Evolutionary conservation across 2,797 vertebrate species (phyloP), one percentile per base, ranked within the genome.

Genomic region (Sebastes reedi): DNA sequence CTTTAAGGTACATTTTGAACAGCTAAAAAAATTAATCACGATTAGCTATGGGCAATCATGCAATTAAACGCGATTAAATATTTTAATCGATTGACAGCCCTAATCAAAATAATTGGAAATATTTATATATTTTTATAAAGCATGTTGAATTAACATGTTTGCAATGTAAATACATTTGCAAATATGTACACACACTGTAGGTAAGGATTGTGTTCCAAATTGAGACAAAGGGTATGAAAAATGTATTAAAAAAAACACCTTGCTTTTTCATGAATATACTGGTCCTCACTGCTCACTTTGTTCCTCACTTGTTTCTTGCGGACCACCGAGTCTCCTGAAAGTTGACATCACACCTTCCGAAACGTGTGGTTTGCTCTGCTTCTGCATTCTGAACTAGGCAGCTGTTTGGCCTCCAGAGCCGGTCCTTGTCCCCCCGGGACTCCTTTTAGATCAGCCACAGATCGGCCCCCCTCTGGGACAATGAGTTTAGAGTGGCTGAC

Each of bases 401-500:
- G 56, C 58, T 68, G 54, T 65, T 60, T 61, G 29, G 59, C 65
- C 68, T 30, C 67, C 59, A 27, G 50, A 81, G 72, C 70, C n/a
- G 13, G 74, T 22, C 4, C 30, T 39, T 5, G 24, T 18, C 83
- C 67, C 54, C 50, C 42, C 5, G 36, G 62, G 80, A 64, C 59
- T 78, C 67, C 67, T 77, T 80, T 59, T 30, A 70, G 54, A 81
- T 86, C 64, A 80, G 52, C 66, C 68, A 70, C 60, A 29, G 72
- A 68, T 82, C 64, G 50, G 55, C 67, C 72, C 59, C 39, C 70
- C 56, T 67, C 22, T 42, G 34, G 11, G 54, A 72, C 60, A 50
- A 29, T 64, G 74, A 67, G 54, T 71, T 70, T 32, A 4, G 55
- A 81, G 81, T 50, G 66, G 62, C 50, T 86, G 72, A 84, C 80